Evolutionary conservation across 2,797 vertebrate genomes (phyloP).

Genomic region (Phataginus tricuspis): DNA sequence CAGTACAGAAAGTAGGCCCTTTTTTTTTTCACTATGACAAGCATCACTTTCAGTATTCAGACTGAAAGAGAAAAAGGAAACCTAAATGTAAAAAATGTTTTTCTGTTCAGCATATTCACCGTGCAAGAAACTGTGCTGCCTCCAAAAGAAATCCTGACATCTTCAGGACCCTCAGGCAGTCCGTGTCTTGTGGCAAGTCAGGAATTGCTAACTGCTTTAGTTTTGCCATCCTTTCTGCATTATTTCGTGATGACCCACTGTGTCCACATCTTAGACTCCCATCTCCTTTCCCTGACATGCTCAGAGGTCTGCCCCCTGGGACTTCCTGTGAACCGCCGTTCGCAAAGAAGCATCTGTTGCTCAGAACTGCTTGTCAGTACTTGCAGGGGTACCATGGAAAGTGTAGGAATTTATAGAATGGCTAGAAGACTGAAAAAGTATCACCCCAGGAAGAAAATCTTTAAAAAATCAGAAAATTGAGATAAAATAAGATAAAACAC

Average conservation of each 20-base stretch:
- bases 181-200: neutral
- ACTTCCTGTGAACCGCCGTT: neutral
- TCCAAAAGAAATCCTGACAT: neutral
- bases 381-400: neutral
- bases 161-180: neutral
- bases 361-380: neutral
- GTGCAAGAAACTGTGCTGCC: neutral
- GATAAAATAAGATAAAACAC: neutral
- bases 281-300: neutral
- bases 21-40: neutral
- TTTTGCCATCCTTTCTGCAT: neutral
- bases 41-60: constrained; percentile 25
- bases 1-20: constrained; percentile 8
- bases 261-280: neutral
- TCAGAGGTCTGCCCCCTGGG: neutral
- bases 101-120: neutral
- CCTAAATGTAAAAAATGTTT: neutral
- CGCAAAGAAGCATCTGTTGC: neutral
- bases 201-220: neutral
- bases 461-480: neutral
- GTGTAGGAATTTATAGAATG: neutral
- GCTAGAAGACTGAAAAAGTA: neutral
- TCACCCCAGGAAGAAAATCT: constrained; percentile 17
- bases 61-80: constrained; percentile 15
- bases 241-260: neutral